Evolutionary conservation across 2,797 vertebrate genomes (phyloP), one percentile per base, ranked within the genome.

Genomic region (Selene dorsalis): DNA sequence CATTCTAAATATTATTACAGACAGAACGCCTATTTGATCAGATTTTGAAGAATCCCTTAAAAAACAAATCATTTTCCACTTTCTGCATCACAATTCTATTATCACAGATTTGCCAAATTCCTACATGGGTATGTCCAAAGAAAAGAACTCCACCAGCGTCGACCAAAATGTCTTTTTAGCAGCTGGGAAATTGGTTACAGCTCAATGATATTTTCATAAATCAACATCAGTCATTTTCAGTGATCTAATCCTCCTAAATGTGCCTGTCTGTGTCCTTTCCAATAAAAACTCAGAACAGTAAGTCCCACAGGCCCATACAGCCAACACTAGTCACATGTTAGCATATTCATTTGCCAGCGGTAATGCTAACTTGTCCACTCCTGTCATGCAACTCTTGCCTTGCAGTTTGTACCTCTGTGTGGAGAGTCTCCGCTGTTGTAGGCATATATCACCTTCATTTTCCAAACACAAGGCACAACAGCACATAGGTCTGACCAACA

Each of bases 391-490:
- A 75, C 32, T 39, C 13, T 48, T 6, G 4, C 57, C 50, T 45
- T 32, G 41, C 43, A 69, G 55, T 59, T 45, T 47, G 28, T 2
- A 64, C 26, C 18, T 69, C 53, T 6, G 6, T 43, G 14, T 43
- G 14, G 18, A 62, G 9, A 45, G 16, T 58, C 47, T 45, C 17
- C 35, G 17, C 1, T 14, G 2, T 68, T n/a, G n/a, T n/a, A 6
- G 45, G 14, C n/a, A 53, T 57, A 14, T 32, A 52, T 39, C 2
- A 0, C 48, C 50, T 71, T 24, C 65, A 59, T 59, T 76, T 68
- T 72, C 58, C 30, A 41, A 32, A 76, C 80, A 64, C 35, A 58
- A 30, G 38, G 68, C 59, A 72, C 14, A 22, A 60, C 11, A 57
- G 28, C 53, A 75, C 55, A 48, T 43, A 18, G 55, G 14, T 65